These are phyloP conservation scores for Calephelis nemesis DNA, from an alignment of 1,140 invertebrate species.

Conservation along the genomic window DNA sequence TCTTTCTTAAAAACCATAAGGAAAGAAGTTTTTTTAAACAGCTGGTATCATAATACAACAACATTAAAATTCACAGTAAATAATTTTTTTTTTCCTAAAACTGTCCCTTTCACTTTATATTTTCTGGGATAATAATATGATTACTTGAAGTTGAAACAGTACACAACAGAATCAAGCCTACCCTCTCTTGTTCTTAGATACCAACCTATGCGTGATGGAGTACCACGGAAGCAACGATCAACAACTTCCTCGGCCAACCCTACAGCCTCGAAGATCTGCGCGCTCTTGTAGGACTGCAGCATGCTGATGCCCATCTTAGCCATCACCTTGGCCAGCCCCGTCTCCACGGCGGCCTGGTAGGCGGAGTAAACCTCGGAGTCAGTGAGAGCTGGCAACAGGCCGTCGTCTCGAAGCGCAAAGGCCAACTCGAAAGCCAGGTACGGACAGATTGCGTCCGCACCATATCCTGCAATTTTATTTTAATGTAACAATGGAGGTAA, in stretches of 20 bases:
- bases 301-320: slow-evolving; percentile 99
- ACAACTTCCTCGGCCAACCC: slow-evolving; percentile 95
- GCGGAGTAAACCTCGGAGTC: slow-evolving; percentile 92
- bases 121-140: too few relatives aligned
- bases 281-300: slow-evolving; percentile 99
- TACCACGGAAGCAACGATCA: slow-evolving; percentile 96
- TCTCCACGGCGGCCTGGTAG: slow-evolving; percentile 85
- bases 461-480: slow-evolving; percentile 84
- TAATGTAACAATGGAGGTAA: neutral
- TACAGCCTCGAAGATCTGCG: slow-evolving; percentile 99
- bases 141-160: neutral
- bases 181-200: neutral
- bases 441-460: slow-evolving; percentile 98
- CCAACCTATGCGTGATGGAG: slow-evolving; percentile 91
- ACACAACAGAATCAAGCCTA: neutral
- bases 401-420: slow-evolving; percentile 88
- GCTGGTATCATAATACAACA: too few relatives aligned
- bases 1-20: too few relatives aligned
- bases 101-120: too few relatives aligned
- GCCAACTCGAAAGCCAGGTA: slow-evolving; percentile 98
- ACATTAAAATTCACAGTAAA: too few relatives aligned
- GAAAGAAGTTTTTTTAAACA: too few relatives aligned
- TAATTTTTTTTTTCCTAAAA: too few relatives aligned
- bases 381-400: slow-evolving; percentile 85
- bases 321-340: slow-evolving; percentile 95